Evolutionary conservation across 1,140 invertebrate genomes (phyloP).

Genomic region (Plodia interpunctella): DNA sequence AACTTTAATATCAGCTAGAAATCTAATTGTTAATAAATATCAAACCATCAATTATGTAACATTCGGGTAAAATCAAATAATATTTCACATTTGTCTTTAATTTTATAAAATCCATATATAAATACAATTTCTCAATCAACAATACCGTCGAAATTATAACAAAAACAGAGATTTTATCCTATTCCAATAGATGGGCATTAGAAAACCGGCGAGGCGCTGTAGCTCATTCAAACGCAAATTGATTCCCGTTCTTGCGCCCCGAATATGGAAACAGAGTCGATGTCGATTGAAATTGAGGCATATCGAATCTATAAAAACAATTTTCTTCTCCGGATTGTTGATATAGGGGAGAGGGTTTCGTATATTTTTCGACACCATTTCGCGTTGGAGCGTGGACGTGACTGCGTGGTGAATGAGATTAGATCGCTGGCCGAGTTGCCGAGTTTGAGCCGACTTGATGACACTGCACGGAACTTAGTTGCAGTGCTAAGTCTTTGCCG

Average conservation of each 20-base stretch:
- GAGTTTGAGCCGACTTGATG: constrained; percentile 23
- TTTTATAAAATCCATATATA: no score
- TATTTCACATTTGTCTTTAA: no score
- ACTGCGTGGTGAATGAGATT: constrained; percentile 45
- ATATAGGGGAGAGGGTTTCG: constrained; percentile 42
- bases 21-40: no score
- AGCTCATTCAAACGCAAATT: constrained; percentile 45
- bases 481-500: constrained; percentile 20
- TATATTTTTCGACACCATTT: constrained; percentile 54
- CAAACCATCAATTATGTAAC: no score
- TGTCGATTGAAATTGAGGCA: constrained; percentile 61
- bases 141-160: not conserved
- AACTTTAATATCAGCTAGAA: no score
- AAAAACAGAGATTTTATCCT: constrained; percentile 15
- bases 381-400: constrained; percentile 52
- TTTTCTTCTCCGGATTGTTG: constrained; percentile 55
- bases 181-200: constrained; percentile 34
- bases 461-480: constrained; percentile 29
- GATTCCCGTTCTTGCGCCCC: constrained; percentile 37
- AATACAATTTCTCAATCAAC: not conserved
- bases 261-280: constrained; percentile 47
- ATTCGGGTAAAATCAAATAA: no score
- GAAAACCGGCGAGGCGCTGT: constrained; percentile 19
- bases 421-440: constrained; percentile 33
- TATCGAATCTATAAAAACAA: constrained; percentile 69